Base-by-base conservation (phyloP, 2,888 invertebrate genomes). In the Dasysyrphus albostriatus region DNA sequence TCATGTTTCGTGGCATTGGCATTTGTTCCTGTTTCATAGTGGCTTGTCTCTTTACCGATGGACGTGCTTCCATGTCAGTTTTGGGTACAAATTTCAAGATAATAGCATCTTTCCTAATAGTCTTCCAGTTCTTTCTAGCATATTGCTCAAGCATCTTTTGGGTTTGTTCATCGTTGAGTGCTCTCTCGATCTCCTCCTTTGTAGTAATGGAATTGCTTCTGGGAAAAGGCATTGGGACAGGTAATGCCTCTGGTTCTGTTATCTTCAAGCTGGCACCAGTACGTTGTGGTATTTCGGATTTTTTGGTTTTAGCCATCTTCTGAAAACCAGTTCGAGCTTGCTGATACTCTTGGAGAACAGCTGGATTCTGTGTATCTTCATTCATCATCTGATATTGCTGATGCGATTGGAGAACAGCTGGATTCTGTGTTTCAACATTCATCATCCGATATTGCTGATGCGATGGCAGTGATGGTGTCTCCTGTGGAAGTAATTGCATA, bases 121-220 rank as follows among this genome's bases (percentile, higher is more conserved):
- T 47, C 39, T 82, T 76, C 83, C 67, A 80, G n/a, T 83, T 69
- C 58, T 89, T 89, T 29, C 89, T 89, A 0, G 89, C 89, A 67
- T 90, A 89, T 82, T 90, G 90, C 34, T 90, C 88, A 12, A 92
- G 67, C 76, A 91, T 76, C 14, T 90, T 90, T 1, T 89, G 90
- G 3, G 92, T 90, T 16, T 90, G 89, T 54, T 92, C 91, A 54
- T 91, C 92, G 5, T 90, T 90, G 7, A 92, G 74, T 0, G 91
- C 90, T 3, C 89, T 89, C 76, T 92, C 92, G 65, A 92, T 90
- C 42, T 91, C 91, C 0, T 89, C 88, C 5, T 90, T 89, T 0
- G 91, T 92, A 65, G 91, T 91, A 76, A 91, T 91, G 61, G 91
- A 90, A 2, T 89, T 90, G 67, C 89, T 90, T 5, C 91, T 83